Conservation (phyloP, 2,888 invertebrate species). For the Nemoura dubitans region DNA sequence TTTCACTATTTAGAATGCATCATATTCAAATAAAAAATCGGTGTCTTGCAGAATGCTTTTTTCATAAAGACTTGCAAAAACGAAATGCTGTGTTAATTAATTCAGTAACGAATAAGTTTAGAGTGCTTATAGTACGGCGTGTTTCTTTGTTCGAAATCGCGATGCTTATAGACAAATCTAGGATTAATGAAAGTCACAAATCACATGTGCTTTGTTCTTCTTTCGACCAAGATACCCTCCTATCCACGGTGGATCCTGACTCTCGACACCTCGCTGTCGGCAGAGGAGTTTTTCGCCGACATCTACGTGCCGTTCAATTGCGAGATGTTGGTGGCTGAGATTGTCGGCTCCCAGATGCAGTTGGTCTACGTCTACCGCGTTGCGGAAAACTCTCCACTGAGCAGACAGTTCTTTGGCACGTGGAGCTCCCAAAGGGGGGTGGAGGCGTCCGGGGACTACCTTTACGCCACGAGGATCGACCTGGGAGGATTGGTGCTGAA, state of each 20-base stretch:
- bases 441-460: neutral
- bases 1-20: too few relatives aligned
- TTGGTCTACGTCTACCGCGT: conserved; percentile 24
- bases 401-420: neutral
- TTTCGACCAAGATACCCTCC: neutral
- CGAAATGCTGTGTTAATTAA: too few relatives aligned
- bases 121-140: too few relatives aligned
- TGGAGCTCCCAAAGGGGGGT: neutral
- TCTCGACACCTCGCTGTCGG: neutral
- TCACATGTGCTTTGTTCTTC: neutral
- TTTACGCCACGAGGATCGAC: neutral
- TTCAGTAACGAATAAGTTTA: too few relatives aligned
- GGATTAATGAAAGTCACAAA: neutral
- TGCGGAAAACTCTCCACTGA: neutral
- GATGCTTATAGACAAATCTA: too few relatives aligned
- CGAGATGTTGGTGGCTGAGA: conserved; percentile 25
- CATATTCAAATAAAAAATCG: too few relatives aligned
- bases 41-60: too few relatives aligned
- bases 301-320: conserved; percentile 45
- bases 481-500: conserved; percentile 1
- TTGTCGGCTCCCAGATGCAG: neutral
- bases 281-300: conserved; percentile 27
- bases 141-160: too few relatives aligned
- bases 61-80: too few relatives aligned
- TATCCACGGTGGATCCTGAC: conserved; percentile 39